Evolutionary conservation across 2,113 vertebrate genomes (phyloP).

Genomic region (Spilogale gracilis): DNA sequence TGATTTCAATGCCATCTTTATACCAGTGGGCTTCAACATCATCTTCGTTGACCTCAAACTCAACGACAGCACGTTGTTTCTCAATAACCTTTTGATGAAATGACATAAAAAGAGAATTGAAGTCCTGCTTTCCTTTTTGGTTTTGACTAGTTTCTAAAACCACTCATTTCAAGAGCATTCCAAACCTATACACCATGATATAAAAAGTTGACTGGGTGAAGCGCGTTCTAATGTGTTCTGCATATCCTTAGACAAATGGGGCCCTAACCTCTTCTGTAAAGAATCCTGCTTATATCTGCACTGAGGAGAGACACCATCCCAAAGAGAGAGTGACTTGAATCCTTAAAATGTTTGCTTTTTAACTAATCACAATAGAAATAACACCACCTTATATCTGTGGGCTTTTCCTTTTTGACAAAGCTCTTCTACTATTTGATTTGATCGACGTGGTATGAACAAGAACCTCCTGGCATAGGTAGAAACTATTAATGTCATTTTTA

Average conservation of each 20-base stretch:
- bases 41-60: conserved; percentile 98
- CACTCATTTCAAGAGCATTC: neutral
- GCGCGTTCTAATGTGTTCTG: neutral
- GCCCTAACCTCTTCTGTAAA: neutral
- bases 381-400: neutral
- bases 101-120: conserved; percentile 51
- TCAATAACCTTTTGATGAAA: conserved; percentile 92
- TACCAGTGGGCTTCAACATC: conserved; percentile 97
- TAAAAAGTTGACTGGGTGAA: neutral
- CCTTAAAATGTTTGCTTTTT: conserved; percentile 31
- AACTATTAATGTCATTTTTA: conserved; percentile 4
- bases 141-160: neutral
- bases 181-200: neutral
- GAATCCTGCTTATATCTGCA: neutral
- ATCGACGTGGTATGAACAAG: conserved; percentile 1
- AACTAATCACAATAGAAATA: conserved; percentile 30
- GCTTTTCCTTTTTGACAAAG: neutral
- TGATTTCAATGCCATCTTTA: conserved; percentile 96
- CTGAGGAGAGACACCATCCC: neutral
- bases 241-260: neutral
- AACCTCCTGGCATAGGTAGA: neutral
- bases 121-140: neutral
- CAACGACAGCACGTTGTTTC: conserved; percentile 95
- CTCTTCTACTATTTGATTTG: neutral
- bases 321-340: conserved; percentile 14